These are phyloP conservation scores for Neogobius melanostomus DNA, from an alignment of 2,113 vertebrate species.

Conservation along the genomic window DNA sequence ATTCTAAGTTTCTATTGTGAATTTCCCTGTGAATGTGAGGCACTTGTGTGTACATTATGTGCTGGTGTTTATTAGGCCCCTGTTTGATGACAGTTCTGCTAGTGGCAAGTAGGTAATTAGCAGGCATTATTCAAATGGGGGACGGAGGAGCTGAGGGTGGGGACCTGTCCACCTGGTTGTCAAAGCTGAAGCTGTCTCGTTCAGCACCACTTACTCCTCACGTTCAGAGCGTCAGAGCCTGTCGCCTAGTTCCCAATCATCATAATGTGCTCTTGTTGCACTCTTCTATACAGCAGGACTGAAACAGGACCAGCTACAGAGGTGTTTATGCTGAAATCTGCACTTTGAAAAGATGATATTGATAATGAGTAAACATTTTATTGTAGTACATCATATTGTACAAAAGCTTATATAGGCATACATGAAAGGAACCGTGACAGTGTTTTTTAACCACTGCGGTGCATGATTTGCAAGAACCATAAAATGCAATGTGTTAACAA, in stretches of 20 bases:
- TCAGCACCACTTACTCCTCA: slow-evolving; percentile 62
- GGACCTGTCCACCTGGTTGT: slow-evolving; percentile 77
- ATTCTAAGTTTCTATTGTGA: slow-evolving; percentile 60
- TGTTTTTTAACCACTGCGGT: no score
- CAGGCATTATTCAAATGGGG: slow-evolving; percentile 79
- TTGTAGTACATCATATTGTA: background rate
- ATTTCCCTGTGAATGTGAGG: slow-evolving; percentile 32
- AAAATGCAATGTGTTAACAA: background rate
- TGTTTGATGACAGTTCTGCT: slow-evolving; percentile 66
- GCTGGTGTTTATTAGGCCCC: slow-evolving; percentile 51
- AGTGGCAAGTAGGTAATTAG: slow-evolving; percentile 76
- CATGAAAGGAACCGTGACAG: no score
- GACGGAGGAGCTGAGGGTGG: slow-evolving; percentile 71
- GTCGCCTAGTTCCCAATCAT: slow-evolving; percentile 41
- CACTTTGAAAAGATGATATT: slow-evolving; percentile 24
- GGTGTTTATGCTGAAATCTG: slow-evolving; percentile 29
- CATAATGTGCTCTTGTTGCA: slow-evolving; percentile 40
- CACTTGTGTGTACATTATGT: slow-evolving; percentile 28
- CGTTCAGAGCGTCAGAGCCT: slow-evolving; percentile 57
- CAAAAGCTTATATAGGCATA: no score
- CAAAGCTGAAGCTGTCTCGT: slow-evolving; percentile 61
- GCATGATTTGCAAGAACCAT: background rate
- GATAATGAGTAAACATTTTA: slow-evolving; percentile 30
- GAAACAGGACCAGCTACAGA: slow-evolving; percentile 31
- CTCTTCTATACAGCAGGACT: slow-evolving; percentile 35